phyloP scores from a whole-genome alignment of 1,140 invertebrate genomes.

The Drosophila ogumai region DNA sequence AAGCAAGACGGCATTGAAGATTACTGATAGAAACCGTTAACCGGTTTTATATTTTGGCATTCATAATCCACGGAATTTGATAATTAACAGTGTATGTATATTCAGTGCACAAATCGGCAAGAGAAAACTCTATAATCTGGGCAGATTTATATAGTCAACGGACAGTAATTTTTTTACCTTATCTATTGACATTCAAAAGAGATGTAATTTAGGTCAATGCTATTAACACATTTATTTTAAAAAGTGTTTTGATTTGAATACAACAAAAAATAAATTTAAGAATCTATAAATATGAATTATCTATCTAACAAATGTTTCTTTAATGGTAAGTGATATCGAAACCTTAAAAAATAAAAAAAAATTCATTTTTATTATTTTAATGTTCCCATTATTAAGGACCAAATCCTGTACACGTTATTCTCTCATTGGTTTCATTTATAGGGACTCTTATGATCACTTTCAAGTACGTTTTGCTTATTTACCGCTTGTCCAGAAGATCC shows the following conservation, averaged over 20 bases:
- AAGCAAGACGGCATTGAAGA: conserved; percentile 23
- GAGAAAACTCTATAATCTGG: conserved; percentile 3
- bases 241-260: too few relatives aligned
- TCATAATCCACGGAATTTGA: conserved; percentile 14
- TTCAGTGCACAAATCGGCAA: conserved; percentile 7
- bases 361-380: neutral
- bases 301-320: neutral
- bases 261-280: too few relatives aligned
- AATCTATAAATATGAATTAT: too few relatives aligned
- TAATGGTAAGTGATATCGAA: neutral
- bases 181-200: neutral
- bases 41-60: conserved; percentile 43
- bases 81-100: neutral
- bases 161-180: too few relatives aligned
- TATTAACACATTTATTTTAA: too few relatives aligned
- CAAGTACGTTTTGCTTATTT: conserved; percentile 17
- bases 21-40: conserved; percentile 17
- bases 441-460: neutral
- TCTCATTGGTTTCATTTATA: too few relatives aligned
- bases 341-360: neutral
- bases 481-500: conserved; percentile 68
- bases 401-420: too few relatives aligned
- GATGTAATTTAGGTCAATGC: neutral
- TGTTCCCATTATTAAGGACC: neutral
- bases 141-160: too few relatives aligned